A percentile compares a stretch with the other conserved stretches of the same genome.
These are phyloP conservation scores for Cacoxenus indagator DNA, from an alignment of 2,888 invertebrate genomes.

Conservation along the genomic window DNA sequence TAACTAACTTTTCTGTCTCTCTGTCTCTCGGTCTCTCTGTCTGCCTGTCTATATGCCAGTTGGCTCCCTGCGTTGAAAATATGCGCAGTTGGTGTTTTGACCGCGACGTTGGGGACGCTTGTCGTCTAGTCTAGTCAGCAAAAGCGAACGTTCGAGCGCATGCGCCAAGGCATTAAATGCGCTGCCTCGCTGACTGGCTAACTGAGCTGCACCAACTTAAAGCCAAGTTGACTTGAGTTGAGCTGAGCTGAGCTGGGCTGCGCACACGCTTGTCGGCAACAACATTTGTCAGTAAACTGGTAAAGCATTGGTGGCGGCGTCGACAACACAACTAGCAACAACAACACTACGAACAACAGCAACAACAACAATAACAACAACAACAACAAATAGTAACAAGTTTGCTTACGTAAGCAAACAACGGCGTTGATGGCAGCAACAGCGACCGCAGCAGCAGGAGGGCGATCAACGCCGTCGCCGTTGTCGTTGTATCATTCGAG, in stretches of 20 bases:
- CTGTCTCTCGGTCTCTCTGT: not conserved
- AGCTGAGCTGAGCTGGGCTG: slow-evolving; percentile 11
- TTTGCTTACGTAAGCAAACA: slow-evolving; percentile 44
- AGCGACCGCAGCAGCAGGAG: slow-evolving; percentile 18
- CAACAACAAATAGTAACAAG: slow-evolving; percentile 8
- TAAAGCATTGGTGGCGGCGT: slow-evolving; percentile 39
- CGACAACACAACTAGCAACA: slow-evolving; percentile 12
- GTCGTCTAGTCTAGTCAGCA: not conserved
- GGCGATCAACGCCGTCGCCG: slow-evolving; percentile 1
- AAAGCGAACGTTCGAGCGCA: slow-evolving; percentile 8
- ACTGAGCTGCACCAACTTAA: not conserved
- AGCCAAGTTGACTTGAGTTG: not conserved
- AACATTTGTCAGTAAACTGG: slow-evolving; percentile 43
- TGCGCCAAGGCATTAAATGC: slow-evolving; percentile 12
- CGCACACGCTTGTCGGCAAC: slow-evolving; percentile 32
- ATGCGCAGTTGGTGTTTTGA: slow-evolving; percentile 17
- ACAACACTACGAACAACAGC: not conserved
- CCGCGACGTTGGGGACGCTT: not conserved
- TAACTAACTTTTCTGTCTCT: not conserved
- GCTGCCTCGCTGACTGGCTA: not conserved
- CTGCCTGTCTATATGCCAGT: not conserved
- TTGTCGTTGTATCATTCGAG: not conserved
- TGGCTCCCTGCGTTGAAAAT: slow-evolving; percentile 6
- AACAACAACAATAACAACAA: slow-evolving; percentile 19
- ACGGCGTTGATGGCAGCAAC: slow-evolving; percentile 20